These are phyloP conservation scores for Drosophila trichaetosa DNA, from an alignment of 2,888 invertebrate species.

Conservation along the genomic window DNA sequence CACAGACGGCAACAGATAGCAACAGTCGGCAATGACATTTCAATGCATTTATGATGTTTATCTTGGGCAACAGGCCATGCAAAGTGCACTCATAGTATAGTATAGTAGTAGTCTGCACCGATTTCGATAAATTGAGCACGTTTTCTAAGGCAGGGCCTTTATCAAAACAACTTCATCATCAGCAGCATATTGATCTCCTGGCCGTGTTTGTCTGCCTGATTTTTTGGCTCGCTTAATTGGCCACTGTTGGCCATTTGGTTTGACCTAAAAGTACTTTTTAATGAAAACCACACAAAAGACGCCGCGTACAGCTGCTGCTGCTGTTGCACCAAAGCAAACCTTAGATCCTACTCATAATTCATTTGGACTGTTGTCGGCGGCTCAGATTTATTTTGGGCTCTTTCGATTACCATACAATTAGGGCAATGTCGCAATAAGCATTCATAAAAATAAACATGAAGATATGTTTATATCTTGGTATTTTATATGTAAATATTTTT, in stretches of 20 bases:
- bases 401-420: conserved; percentile 74
- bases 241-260: conserved; percentile 58
- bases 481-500: conserved; percentile 39
- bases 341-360: conserved; percentile 60
- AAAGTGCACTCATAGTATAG: conserved; percentile 51
- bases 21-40: conserved; percentile 81
- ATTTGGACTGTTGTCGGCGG: conserved; percentile 35
- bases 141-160: conserved; percentile 75
- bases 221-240: conserved; percentile 59
- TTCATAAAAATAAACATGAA: conserved; percentile 25
- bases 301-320: conserved; percentile 46
- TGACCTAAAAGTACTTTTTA: conserved; percentile 56
- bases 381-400: conserved; percentile 68
- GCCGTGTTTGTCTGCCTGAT: conserved; percentile 40
- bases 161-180: conserved; percentile 80
- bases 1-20: conserved; percentile 57
- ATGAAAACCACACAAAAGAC: conserved; percentile 66
- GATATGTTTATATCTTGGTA: conserved; percentile 21
- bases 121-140: conserved; percentile 80
- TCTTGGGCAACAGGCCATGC: conserved; percentile 71
- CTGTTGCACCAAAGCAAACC: conserved; percentile 36
- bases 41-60: conserved; percentile 84
- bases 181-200: conserved; percentile 34
- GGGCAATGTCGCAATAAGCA: conserved; percentile 60
- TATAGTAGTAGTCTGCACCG: conserved; percentile 64